Evolutionary conservation across 2,797 vertebrate genomes (phyloP), one percentile per base, ranked within the genome.

Genomic region (Epinephelus malabaricus): DNA sequence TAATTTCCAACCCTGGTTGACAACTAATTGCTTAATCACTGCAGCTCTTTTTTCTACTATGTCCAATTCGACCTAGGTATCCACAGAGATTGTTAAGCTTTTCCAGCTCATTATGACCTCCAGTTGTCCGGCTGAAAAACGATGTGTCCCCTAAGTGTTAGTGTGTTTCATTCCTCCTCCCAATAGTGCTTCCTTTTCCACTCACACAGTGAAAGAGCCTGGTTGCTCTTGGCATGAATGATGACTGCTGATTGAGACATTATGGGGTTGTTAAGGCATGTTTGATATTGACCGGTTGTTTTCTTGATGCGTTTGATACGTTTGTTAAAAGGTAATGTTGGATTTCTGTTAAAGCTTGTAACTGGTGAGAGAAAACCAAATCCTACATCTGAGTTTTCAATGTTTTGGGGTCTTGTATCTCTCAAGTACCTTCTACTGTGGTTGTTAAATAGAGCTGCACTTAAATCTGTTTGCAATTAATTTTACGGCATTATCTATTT

Each of bases 401-500:
- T 34, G 6, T 34, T 34, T 34, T 8, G 34, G 34, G 34, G 34
- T 34, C 6, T 34, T 34, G 7, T 6, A 17, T 72, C 12, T 53
- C 60, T 6, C 3, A n/a, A 43, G 30, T 65, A 50, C 47, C 43
- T 59, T 38, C 14, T 15, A 12, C 40, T 43, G 40, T 43, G 6
- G 30, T 64, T 45, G 34, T 63, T 25, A 71, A 82, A 58, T 19
- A 49, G 11, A 74, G 14, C 23, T 68, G 53, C 55, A 70, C 61
- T 76, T 73, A 66, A 68, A 77, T 70, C 19, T 78, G 38, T 85
- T 79, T 77, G 38, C 59, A 73, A 43, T 82, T 38, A 4, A 75
- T 67, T 69, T 72, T 56, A 23, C 67, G 30, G 19, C 54, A 68
- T 82, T 78, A 81, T 78, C 34, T 70, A 10, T 83, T 86, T 68